A percentile compares a stretch with the other conserved stretches of the same genome.
These are phyloP conservation scores for Dolichotis patagonum DNA, from an alignment of 2,113 vertebrate genomes.

Conservation along the genomic window DNA sequence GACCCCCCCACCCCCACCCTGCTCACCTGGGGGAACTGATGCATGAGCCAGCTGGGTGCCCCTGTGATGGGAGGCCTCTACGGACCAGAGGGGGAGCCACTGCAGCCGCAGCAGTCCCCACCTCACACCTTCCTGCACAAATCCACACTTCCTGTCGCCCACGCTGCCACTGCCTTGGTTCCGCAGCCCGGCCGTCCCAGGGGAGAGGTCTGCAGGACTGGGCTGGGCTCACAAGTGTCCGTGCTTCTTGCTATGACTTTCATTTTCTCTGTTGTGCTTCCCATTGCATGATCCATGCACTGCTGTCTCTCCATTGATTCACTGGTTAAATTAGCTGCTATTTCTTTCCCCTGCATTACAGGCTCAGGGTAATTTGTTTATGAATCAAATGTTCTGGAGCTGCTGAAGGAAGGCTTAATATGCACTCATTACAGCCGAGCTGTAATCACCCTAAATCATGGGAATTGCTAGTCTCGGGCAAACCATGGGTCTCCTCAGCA, in stretches of 20 bases:
- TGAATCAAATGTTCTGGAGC: slow-evolving; percentile 67
- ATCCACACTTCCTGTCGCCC: background rate
- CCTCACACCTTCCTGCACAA: fast-evolving
- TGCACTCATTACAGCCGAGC: slow-evolving; percentile 50
- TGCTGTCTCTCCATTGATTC: slow-evolving; percentile 56
- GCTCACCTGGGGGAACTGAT: fast-evolving
- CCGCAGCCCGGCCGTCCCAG: background rate
- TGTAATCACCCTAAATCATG: background rate
- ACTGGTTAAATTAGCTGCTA: slow-evolving; percentile 79
- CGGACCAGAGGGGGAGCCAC: fast-evolving
- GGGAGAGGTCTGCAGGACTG: fast-evolving
- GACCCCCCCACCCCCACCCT: fast-evolving
- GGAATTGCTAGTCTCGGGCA: background rate
- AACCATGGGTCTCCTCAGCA: background rate
- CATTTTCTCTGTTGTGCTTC: background rate
- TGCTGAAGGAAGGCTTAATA: slow-evolving; percentile 54
- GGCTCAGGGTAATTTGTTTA: slow-evolving; percentile 76
- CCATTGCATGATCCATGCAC: background rate
- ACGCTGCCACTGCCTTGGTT: background rate
- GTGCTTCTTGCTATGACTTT: background rate
- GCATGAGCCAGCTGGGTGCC: background rate
- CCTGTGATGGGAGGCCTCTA: fast-evolving
- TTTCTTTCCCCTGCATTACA: slow-evolving; percentile 58
- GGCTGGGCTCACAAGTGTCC: fast-evolving
- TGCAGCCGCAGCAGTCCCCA: fast-evolving